Base-by-base conservation (phyloP, 2,797 vertebrate species). In the Sylvia borin region DNA sequence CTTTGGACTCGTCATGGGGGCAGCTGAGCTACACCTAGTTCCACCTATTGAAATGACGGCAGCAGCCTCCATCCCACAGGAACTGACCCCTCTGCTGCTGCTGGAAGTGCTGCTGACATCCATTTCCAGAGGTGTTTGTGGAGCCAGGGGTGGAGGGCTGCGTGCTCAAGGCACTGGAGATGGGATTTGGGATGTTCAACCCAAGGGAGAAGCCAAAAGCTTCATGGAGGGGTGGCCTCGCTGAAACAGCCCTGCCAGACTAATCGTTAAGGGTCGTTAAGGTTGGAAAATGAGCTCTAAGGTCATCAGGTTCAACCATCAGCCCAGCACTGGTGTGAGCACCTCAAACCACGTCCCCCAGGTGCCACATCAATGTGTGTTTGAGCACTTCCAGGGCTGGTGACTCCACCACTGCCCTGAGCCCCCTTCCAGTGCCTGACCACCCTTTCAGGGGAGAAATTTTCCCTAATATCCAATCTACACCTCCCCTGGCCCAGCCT, bases 11-110 rank as follows among this genome's bases (percentile, higher is more conserved):
- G 2, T 21, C 34, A 70, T 0, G 3, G 67, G 88, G 73, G 85
- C 74, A 82, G 88, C 7, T 80, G 88, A 94, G 27, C 95, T 96
- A 95, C 96, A 97, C 96, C 96, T 97, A 97, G 96, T 97, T 97
- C 96, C 96, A 97, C 54, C 95, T 96, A 97, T 97, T 97, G 96
- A 97, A 97, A 96, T 94, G 93, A 48, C 0, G 34, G 88, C 89
- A 90, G 38, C 50, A 17, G 84, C 4, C 92, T 62, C 62, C 95
- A 80, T 54, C 89, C 95, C 82, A 86, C 81, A 94, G 96, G 96
- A 97, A 93, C 84, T 96, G 96, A 97, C 96, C 96, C 92, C 62
- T 74, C 26, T 67, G 25, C 68, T 42, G 65, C 29, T 2, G n/a
- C 66, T 93, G 95, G 95, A 96, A 96, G 92, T 51, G 72, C 81